phyloP scores from a whole-genome alignment of 2,797 vertebrate genomes.

The Sarcoramphus papa region DNA sequence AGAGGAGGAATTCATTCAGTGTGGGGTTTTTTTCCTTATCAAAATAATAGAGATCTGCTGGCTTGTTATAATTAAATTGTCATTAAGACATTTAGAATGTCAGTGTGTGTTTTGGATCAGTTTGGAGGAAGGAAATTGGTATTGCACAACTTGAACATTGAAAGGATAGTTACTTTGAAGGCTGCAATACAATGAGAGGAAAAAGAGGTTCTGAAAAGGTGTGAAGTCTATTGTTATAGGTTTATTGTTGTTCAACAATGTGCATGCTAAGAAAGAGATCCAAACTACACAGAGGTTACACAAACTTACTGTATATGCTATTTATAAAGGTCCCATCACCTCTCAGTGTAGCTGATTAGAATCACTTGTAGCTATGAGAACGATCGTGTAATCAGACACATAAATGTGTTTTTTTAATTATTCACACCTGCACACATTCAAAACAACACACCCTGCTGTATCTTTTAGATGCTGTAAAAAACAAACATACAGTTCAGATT shows the following conservation, averaged over 20 bases:
- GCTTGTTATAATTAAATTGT: background rate
- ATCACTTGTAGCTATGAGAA: slow-evolving; percentile 53
- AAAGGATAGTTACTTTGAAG: background rate
- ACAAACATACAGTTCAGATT: slow-evolving; percentile 45
- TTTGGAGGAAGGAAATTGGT: background rate
- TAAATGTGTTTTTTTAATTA: slow-evolving; percentile 66
- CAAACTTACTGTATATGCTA: slow-evolving; percentile 32
- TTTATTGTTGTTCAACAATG: background rate
- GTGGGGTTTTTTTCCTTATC: background rate
- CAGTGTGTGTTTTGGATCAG: background rate
- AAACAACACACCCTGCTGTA: slow-evolving; percentile 33
- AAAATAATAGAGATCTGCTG: background rate
- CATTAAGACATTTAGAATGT: background rate
- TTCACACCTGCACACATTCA: slow-evolving; percentile 68
- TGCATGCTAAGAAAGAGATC: background rate
- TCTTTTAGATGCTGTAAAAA: slow-evolving; percentile 46
- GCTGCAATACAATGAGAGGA: background rate
- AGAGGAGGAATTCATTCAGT: background rate
- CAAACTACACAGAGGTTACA: slow-evolving; percentile 15
- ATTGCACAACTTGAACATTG: background rate
- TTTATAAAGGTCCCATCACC: slow-evolving; percentile 44
- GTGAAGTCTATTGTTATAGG: background rate
- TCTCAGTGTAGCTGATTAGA: slow-evolving; percentile 61
- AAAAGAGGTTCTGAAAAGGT: background rate
- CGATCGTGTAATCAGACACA: slow-evolving; percentile 61